A percentile compares a stretch with the other conserved stretches of the same genome.
These are phyloP conservation scores for Pseudococcus viburni DNA, from an alignment of 2,888 invertebrate genomes.

Conservation along the genomic window DNA sequence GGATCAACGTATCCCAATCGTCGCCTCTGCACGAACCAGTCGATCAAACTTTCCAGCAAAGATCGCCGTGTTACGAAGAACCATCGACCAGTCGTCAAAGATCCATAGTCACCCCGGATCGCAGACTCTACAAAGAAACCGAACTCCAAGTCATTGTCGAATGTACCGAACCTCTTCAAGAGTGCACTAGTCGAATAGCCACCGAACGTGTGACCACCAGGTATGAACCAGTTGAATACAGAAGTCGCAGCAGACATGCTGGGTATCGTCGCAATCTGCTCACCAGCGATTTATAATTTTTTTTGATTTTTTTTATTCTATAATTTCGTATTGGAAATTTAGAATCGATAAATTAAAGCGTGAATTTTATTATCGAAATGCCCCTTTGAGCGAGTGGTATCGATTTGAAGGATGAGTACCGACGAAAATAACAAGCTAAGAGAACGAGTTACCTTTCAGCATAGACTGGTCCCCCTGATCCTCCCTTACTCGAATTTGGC, in stretches of 20 bases:
- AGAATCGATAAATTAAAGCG: background rate
- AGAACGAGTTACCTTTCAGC: conserved; percentile 26
- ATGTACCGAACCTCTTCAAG: conserved; percentile 77
- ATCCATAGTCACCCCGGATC: conserved; percentile 82
- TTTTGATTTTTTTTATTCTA: background rate
- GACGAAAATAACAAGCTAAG: background rate
- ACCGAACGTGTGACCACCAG: conserved; percentile 18
- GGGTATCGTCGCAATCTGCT: conserved; percentile 60
- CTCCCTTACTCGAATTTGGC: background rate
- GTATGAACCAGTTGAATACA: conserved; percentile 20
- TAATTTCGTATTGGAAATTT: too few relatives aligned
- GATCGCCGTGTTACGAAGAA: conserved; percentile 63
- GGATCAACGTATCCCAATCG: conserved; percentile 69
- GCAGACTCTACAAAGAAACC: conserved; percentile 86
- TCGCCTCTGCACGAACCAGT: conserved; percentile 65
- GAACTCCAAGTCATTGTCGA: conserved; percentile 90
- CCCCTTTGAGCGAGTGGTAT: conserved; percentile 7
- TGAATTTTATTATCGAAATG: background rate
- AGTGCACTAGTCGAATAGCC: conserved; percentile 41
- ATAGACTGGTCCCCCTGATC: background rate
- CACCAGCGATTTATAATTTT: conserved; percentile 67
- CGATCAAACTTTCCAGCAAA: conserved; percentile 2
- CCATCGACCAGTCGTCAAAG: conserved; percentile 66
- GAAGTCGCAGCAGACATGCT: background rate
- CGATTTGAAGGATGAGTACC: background rate